phyloP scores from a whole-genome alignment of 2,888 invertebrate species.

The Noctua pronuba region DNA sequence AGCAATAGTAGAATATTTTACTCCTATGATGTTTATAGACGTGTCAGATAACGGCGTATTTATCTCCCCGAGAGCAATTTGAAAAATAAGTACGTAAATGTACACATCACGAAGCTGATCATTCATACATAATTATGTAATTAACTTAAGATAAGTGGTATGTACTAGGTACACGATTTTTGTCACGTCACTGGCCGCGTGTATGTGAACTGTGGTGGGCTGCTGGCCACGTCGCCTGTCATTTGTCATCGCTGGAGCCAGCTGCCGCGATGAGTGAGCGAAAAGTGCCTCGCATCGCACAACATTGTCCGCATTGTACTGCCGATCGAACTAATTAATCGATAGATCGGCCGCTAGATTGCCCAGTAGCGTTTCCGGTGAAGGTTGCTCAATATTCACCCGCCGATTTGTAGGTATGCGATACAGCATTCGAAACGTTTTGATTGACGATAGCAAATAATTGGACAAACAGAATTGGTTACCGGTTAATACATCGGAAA shows the following conservation, averaged over 20 bases:
- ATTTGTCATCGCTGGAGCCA: conserved; percentile 79
- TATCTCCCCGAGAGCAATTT: conserved; percentile 34
- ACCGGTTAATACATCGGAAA: conserved; percentile 48
- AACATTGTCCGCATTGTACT: conserved; percentile 87
- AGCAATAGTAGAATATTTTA: not conserved
- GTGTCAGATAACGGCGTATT: conserved; percentile 6
- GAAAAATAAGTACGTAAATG: conserved; percentile 39
- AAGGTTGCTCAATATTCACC: conserved; percentile 88
- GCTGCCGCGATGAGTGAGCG: conserved; percentile 88
- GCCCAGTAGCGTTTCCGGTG: conserved; percentile 89
- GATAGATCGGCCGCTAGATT: conserved; percentile 87
- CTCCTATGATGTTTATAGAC: not conserved
- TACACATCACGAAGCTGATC: conserved; percentile 39
- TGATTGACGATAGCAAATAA: conserved; percentile 85
- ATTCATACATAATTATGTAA: conserved; percentile 56
- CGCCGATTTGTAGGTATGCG: conserved; percentile 76
- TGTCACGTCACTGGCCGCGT: conserved; percentile 58
- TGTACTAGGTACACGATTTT: conserved; percentile 23
- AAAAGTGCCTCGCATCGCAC: conserved; percentile 80
- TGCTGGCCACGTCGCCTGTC: conserved; percentile 62
- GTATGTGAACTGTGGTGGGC: conserved; percentile 20
- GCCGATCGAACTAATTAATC: conserved; percentile 88
- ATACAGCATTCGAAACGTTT: conserved; percentile 79
- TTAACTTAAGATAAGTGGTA: conserved; percentile 49
- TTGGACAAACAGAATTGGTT: conserved; percentile 73